A percentile compares a stretch with the other conserved stretches of the same genome.
phyloP scores from a whole-genome alignment of 2,113 vertebrate species.

The Microcebus jonahi region DNA sequence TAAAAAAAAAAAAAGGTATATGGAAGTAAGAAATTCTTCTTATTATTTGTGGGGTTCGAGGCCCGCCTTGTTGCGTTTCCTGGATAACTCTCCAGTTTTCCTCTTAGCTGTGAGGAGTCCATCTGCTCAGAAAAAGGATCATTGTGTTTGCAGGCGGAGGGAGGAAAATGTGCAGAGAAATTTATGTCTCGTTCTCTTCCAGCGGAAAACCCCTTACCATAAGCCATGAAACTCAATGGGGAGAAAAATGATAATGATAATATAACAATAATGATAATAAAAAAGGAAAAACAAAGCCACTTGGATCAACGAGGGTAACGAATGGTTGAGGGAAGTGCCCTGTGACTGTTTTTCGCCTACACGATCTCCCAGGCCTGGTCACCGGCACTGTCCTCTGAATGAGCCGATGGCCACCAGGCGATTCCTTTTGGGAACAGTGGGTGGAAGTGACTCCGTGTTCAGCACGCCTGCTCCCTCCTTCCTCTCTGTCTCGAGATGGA shows the following conservation, averaged over 20 bases:
- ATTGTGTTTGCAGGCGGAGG: not conserved
- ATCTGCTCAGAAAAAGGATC: not conserved
- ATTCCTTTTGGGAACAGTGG: not conserved
- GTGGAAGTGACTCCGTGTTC: not conserved
- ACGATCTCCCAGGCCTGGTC: not conserved
- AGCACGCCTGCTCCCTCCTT: no score
- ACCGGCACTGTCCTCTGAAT: not conserved
- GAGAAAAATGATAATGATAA: slow-evolving; percentile 1
- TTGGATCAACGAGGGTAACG: not conserved
- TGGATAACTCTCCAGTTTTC: not conserved
- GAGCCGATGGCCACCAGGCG: accelerated
- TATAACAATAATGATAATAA: not conserved
- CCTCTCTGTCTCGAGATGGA: not conserved
- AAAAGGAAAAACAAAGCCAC: not conserved
- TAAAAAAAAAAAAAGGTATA: not conserved
- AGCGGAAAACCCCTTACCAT: not conserved
- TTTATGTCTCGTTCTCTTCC: not conserved
- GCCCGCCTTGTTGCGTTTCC: no score
- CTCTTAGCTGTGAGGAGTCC: not conserved
- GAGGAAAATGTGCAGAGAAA: slow-evolving; percentile 6
- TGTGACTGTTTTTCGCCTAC: no score
- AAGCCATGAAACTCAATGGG: not conserved
- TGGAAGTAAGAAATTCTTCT: not conserved
- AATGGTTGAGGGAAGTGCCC: accelerated
- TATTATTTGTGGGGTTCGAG: not conserved